Percentiles rank a stretch among this genome's conserved stretches.
Conservation (phyloP, 2,797 vertebrate species). For the Distichodus sexfasciatus region DNA sequence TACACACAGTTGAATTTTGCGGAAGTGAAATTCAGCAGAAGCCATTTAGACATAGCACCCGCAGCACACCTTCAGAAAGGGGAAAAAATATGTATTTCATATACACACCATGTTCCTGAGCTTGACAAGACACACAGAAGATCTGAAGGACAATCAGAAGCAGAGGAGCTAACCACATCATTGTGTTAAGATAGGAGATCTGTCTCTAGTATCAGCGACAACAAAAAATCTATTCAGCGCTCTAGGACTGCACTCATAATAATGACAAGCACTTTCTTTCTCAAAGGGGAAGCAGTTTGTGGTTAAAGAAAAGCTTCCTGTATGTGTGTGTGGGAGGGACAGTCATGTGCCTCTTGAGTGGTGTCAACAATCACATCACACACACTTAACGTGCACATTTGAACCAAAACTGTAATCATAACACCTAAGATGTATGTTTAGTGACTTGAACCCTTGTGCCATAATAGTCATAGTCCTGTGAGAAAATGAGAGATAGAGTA, state of each 20-base stretch:
- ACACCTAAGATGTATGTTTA: too few species aligned
- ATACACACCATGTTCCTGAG: constrained; percentile 45
- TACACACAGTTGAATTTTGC: too few species aligned
- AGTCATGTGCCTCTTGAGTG: constrained; percentile 11
- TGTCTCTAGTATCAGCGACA: background rate
- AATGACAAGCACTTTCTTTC: background rate
- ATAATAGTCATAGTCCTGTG: background rate
- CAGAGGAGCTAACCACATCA: constrained; percentile 37
- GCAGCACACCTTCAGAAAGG: background rate
- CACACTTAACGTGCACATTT: too few species aligned
- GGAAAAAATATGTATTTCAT: constrained; percentile 38
- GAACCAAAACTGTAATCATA: background rate
- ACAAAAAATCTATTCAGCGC: background rate
- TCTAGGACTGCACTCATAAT: background rate
- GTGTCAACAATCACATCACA: background rate
- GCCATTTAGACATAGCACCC: background rate
- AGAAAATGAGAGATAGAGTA: too few species aligned
- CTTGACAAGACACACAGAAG: constrained; percentile 10
- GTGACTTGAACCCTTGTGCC: background rate
- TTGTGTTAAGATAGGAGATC: constrained; percentile 23
- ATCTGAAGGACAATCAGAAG: constrained; percentile 37
- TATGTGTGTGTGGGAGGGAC: background rate
- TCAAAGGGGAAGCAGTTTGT: constrained; percentile 36
- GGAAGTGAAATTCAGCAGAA: background rate
- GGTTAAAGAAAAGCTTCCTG: constrained; percentile 50